Conservation (phyloP, 2,888 invertebrate species). For the Apantesis nais region DNA sequence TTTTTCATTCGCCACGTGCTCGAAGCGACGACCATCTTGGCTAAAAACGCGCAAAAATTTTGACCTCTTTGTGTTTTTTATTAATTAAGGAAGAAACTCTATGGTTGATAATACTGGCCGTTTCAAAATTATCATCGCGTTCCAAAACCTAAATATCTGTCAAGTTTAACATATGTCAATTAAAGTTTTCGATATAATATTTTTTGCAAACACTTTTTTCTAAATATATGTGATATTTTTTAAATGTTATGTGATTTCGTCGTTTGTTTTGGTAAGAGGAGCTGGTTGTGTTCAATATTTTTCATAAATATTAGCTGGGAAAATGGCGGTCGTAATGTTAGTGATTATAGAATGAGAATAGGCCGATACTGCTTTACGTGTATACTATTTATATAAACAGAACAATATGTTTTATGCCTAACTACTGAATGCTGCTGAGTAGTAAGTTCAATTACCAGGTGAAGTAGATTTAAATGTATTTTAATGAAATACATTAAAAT, state of each 20-base stretch:
- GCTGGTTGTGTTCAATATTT: conserved; percentile 36
- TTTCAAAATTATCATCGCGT: conserved; percentile 25
- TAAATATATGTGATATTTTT: conserved; percentile 46
- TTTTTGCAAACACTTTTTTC: conserved; percentile 48
- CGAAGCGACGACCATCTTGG: conserved; percentile 48
- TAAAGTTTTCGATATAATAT: conserved; percentile 44
- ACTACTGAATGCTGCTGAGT: background rate
- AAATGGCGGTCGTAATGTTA: conserved; percentile 6
- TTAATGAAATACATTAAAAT: too few relatives aligned
- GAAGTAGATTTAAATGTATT: background rate
- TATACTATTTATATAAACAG: background rate
- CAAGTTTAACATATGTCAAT: conserved; percentile 40
- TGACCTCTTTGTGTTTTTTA: conserved; percentile 27
- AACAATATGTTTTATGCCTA: background rate
- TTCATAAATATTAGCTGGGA: conserved; percentile 16
- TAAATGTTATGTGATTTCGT: conserved; percentile 23
- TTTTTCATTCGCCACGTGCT: conserved; percentile 52
- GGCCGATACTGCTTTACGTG: background rate
- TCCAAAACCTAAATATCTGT: conserved; percentile 40
- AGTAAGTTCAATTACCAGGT: background rate
- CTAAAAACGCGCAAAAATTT: conserved; percentile 51
- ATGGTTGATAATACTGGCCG: conserved; percentile 40
- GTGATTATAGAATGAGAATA: background rate
- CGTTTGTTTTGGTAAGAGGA: conserved; percentile 46
- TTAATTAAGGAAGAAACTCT: conserved; percentile 21